Evolutionary conservation across 2,113 vertebrate genomes (phyloP), one percentile per base, ranked within the genome.

Genomic region (Motacilla alba): DNA sequence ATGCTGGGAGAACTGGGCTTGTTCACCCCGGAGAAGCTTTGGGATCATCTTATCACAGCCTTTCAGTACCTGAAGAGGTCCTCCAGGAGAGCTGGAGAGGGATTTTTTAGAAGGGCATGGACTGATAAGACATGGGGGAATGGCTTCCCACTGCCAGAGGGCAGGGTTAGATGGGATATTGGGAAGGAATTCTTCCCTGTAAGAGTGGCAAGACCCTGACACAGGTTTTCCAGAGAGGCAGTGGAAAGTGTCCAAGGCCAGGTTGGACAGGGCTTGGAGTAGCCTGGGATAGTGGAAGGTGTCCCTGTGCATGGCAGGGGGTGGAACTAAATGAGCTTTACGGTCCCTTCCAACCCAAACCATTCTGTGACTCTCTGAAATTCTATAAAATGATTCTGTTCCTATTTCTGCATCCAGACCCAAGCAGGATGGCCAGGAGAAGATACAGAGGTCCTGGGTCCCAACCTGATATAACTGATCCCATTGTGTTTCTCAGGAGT

Each of bases 401-500:
- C 52, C 66, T 59, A 4, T 53, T 89, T 60, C 74, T 72, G 46
- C 70, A 79, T 33, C n/a, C 49, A 85, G 41, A 76, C 5, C 20
- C 62, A 53, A 47, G 43, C 37, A 69, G 33, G n/a, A 85, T 12
- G 9, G 31, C 66, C 53, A 69, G 43, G 28, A 60, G 52, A 60
- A 47, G 60, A 56, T 1, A 1, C 0, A 0, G 53, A 64, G 69
- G 26, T 11, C 62, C 13, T 1, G 0, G 33, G 43, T 14, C 59
- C n/a, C 66, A 84, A 8, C 37, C 21, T 90, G 41, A 70, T 41
- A 23, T 8, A 53, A 69, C 20, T 8, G 9, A 90, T 41, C 39
- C 52, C 64, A 28, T 1, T 22, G 15, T 1, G 3, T 19, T 55
- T 67, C 47, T 37, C 0, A 0, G 31, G 31, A 70, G 28, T 1